phyloP scores from a whole-genome alignment of 1,140 invertebrate genomes.

The Polyergus mexicanus region DNA sequence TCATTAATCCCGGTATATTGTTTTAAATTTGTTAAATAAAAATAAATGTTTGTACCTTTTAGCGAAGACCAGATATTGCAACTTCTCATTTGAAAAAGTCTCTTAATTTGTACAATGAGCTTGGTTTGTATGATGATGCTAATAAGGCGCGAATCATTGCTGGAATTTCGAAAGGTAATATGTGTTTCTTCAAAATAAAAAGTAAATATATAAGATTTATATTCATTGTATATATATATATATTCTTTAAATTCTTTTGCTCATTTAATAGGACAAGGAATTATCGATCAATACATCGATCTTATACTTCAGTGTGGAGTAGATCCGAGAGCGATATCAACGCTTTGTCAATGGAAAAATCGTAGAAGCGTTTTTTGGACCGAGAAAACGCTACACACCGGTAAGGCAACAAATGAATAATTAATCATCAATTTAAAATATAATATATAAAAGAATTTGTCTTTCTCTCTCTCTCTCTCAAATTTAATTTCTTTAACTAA shows the following conservation, averaged over 20 bases:
- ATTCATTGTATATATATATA: constrained; percentile 29
- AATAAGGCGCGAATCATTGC: constrained; percentile 73
- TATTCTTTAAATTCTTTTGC: neutral
- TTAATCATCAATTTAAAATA: neutral
- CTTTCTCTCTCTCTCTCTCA: neutral
- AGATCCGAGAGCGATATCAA: constrained; percentile 54
- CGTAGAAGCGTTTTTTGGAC: constrained; percentile 71
- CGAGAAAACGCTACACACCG: neutral
- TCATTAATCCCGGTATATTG: neutral
- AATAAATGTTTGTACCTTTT: neutral
- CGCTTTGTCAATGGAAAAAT: constrained; percentile 76
- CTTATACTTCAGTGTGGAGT: constrained; percentile 65
- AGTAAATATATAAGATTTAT: neutral
- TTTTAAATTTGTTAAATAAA: neutral
- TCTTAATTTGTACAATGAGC: constrained; percentile 66
- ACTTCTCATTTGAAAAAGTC: constrained; percentile 73
- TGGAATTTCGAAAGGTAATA: constrained; percentile 78
- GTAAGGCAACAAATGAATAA: neutral
- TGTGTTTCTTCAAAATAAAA: neutral
- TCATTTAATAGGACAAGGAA: constrained; percentile 70
- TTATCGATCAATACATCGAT: constrained; percentile 68
- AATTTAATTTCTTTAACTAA: neutral
- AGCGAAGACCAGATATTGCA: constrained; percentile 71
- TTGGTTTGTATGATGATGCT: constrained; percentile 65
- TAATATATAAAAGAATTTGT: neutral